Conservation (phyloP, 2,113 vertebrate genomes). For the Ceyx margarethae region DNA sequence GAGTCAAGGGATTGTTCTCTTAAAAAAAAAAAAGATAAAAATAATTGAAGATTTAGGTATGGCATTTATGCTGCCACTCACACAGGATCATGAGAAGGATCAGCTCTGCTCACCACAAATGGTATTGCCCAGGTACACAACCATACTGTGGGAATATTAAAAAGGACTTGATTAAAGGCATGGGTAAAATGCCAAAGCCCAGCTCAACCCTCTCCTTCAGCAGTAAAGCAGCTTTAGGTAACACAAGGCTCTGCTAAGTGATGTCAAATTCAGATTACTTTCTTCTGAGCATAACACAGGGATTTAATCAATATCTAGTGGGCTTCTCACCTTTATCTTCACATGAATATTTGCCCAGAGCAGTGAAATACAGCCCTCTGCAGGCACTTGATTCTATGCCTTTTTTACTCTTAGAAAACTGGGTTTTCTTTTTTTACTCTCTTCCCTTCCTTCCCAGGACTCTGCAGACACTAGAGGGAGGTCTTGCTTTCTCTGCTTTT, state of each 20-base stretch:
- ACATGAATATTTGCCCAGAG: not conserved
- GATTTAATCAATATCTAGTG: rapidly evolving
- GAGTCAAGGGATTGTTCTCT: not conserved
- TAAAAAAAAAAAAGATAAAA: not conserved
- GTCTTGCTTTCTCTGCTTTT: not conserved
- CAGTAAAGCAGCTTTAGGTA: not conserved
- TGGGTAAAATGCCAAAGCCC: not conserved
- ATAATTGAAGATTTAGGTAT: not conserved
- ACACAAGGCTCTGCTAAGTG: no score
- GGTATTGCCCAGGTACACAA: no score
- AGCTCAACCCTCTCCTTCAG: not conserved
- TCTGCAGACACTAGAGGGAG: constrained; percentile 21
- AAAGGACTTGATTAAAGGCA: not conserved
- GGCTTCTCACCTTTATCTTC: not conserved
- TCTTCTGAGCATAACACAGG: not conserved
- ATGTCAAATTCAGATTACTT: not conserved
- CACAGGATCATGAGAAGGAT: not conserved
- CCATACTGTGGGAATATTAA: not conserved
- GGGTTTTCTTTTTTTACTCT: not conserved
- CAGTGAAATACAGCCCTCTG: not conserved
- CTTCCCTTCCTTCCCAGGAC: not conserved
- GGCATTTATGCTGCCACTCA: not conserved
- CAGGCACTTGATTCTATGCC: not conserved
- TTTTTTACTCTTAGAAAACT: not conserved
- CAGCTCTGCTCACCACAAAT: not conserved